Evolutionary conservation across 2,888 invertebrate genomes (phyloP).

Genomic region (Trissonchulus latispiculum): DNA sequence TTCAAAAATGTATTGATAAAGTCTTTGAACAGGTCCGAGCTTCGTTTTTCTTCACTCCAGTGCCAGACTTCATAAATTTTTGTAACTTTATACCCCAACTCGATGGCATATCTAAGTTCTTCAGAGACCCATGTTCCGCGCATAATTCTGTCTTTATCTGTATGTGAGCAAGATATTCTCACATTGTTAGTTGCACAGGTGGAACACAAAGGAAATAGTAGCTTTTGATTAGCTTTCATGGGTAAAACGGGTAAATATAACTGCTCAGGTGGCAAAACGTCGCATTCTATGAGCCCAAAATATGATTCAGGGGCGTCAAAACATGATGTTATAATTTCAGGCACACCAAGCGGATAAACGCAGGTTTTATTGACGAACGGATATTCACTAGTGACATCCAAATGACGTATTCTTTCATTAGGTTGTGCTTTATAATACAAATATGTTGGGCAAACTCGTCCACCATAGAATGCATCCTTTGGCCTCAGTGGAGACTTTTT

Average conservation of each 20-base stretch:
- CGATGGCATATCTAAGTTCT: not conserved
- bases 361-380: constrained; percentile 33
- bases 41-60: too few relatives aligned
- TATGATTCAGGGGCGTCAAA: not conserved
- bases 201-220: too few relatives aligned
- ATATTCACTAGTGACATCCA: constrained; percentile 33
- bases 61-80: too few relatives aligned
- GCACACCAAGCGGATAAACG: constrained; percentile 28
- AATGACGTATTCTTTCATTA: constrained; percentile 29
- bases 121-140: not conserved
- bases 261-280: constrained; percentile 32
- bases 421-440: constrained; percentile 27
- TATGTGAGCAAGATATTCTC: too few relatives aligned
- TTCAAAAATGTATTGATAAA: too few relatives aligned
- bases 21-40: not conserved
- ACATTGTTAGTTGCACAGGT: too few relatives aligned
- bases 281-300: too few relatives aligned
- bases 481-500: constrained; percentile 29
- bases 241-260: constrained; percentile 37
- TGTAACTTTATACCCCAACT: not conserved
- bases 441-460: too few relatives aligned
- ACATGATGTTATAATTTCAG: constrained; percentile 16
- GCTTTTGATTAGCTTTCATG: too few relatives aligned
- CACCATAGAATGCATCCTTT: too few relatives aligned
- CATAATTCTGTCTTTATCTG: too few relatives aligned